Conservation (phyloP, 2,888 invertebrate species). For the Meandrusa payeni region DNA sequence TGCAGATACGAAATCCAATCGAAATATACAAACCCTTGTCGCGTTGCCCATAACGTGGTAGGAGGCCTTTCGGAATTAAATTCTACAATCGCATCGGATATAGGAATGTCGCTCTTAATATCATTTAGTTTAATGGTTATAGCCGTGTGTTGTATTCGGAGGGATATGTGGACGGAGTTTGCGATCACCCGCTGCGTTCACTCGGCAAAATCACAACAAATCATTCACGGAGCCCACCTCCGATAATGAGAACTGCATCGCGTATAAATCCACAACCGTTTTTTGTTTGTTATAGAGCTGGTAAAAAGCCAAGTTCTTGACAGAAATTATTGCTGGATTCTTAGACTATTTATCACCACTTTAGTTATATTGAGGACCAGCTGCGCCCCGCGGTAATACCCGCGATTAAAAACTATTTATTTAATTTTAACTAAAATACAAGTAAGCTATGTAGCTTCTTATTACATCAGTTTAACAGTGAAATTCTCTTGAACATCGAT, state of each 20-base stretch:
- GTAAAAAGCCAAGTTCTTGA: slow-evolving; percentile 24
- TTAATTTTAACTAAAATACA: too few relatives aligned
- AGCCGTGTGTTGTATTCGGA: slow-evolving; percentile 35
- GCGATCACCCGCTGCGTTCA: slow-evolving; percentile 74
- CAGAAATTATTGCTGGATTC: slow-evolving; percentile 11
- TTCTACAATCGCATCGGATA: slow-evolving; percentile 40
- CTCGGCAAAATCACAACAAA: slow-evolving; percentile 78
- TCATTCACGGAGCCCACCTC: slow-evolving; percentile 75
- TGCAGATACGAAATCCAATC: slow-evolving; percentile 74
- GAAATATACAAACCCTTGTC: slow-evolving; percentile 77
- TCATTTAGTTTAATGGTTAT: slow-evolving; percentile 40
- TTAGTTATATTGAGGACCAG: too few relatives aligned
- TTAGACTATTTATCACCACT: too few relatives aligned
- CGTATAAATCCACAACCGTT: slow-evolving; percentile 64
- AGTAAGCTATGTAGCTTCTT: too few relatives aligned
- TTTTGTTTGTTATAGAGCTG: slow-evolving; percentile 23
- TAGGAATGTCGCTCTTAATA: slow-evolving; percentile 43
- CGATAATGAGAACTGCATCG: slow-evolving; percentile 72
- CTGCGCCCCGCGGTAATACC: too few relatives aligned
- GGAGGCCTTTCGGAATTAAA: slow-evolving; percentile 74
- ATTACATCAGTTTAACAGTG: too few relatives aligned
- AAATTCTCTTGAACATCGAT: too few relatives aligned
- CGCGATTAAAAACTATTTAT: too few relatives aligned
- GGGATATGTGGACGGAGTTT: slow-evolving; percentile 66
- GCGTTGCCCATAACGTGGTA: slow-evolving; percentile 72